Base-by-base conservation (phyloP, 2,888 invertebrate species). In the Xestia c-nigrum region DNA sequence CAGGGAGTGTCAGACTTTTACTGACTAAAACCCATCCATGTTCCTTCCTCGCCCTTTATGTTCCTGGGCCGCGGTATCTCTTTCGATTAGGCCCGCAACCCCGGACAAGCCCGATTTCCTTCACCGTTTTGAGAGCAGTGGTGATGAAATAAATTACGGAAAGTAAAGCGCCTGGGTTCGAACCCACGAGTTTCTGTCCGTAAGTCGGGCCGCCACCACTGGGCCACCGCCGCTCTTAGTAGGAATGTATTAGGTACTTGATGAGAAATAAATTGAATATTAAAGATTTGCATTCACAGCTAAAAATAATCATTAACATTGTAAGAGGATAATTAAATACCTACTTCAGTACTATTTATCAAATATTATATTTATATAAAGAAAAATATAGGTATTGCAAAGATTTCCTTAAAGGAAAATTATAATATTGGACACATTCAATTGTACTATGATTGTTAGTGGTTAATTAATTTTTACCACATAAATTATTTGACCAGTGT, bases 241-340 rank as follows among this genome's bases (percentile, higher is more conserved):
- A n/a, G n/a, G 55, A 14, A 57, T 24, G n/a, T 55, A n/a, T n/a
- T 9, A 59, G 16, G n/a, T 31, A 31, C 16, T 59, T 24, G 16
- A 12, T 55, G 16, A 7, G 1, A 16, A 14, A 7, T 16, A 24
- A 59, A 31, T 16, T 59, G 7, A 24, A 31, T 31, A 31, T 14
- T 6, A 57, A 6, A 24, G 12, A 14, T 57, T 55, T 24, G 24
- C 16, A 57, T 59, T 59, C 59, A 64, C 14, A 43, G 3, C 12
- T 77, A 66, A 59, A 19, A 77, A 38, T 68, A 68, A 50, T 5
- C 5, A 16, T 31, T 24, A 16, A 70, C 3, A 78, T 24, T 69
- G 21, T 31, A 55, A 19, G 24, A 71, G 72, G 63, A 47, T 64
- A 77, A 71, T 71, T n/a, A 24, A 55, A 55, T 5, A 3, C 16